phyloP scores from a whole-genome alignment of 64 coral and sea anemone genomes.

The Stylophora pistillata region DNA sequence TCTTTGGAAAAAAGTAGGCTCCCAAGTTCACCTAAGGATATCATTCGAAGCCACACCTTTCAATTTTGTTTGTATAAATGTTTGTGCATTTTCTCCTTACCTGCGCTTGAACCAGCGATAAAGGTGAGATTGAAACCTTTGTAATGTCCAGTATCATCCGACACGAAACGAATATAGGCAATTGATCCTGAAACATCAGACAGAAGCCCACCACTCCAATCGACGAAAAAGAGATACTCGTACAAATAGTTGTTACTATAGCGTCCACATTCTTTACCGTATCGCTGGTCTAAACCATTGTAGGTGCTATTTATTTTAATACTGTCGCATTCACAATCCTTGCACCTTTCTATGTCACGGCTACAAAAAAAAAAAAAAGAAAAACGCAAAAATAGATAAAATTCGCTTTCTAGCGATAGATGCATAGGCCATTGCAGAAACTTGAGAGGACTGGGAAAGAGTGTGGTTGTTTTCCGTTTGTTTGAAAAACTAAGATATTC shows the following conservation, averaged over 20 bases:
- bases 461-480: too few species aligned
- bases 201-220: too few species aligned
- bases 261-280: background rate
- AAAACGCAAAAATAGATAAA: background rate
- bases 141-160: background rate
- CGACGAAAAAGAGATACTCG: background rate
- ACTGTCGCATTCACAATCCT: background rate
- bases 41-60: background rate
- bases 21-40: too few species aligned
- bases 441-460: too few species aligned
- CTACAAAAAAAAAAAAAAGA: background rate
- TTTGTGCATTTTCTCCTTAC: background rate
- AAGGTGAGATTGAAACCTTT: background rate
- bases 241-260: background rate
- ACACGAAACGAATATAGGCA: background rate
- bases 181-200: background rate
- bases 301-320: background rate
- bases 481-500: too few species aligned
- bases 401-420: too few species aligned
- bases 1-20: too few species aligned
- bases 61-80: background rate
- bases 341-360: background rate
- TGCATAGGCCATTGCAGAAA: too few species aligned
- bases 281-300: background rate
- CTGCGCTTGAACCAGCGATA: background rate